These are phyloP conservation scores for Drosophila lutescens DNA, from an alignment of 2,888 invertebrate genomes.

Conservation along the genomic window DNA sequence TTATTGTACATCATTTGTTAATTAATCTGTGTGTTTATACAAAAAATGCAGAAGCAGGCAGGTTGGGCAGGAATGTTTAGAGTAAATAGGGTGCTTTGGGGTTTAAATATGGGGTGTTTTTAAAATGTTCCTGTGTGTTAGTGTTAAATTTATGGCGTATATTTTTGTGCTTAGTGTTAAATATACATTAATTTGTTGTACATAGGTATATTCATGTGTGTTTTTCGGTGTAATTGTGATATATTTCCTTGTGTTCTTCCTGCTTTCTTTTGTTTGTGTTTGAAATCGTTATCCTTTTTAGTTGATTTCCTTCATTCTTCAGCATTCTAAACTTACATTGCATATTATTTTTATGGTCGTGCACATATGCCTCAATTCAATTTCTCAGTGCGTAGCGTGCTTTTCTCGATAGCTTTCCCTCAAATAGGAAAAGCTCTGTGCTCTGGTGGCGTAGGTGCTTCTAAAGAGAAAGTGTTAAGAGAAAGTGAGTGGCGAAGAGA, in stretches of 20 bases:
- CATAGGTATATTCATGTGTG: neutral
- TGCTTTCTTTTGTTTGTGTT: slow-evolving; percentile 6
- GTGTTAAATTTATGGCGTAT: neutral
- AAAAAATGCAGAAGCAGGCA: slow-evolving; percentile 27
- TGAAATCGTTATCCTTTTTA: neutral
- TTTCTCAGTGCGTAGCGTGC: slow-evolving; percentile 62
- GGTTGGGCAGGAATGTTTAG: neutral
- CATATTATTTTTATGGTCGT: slow-evolving; percentile 47
- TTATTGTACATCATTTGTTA: too few species aligned
- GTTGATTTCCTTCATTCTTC: slow-evolving; percentile 9
- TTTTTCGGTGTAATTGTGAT: neutral
- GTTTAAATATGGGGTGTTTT: too few species aligned
- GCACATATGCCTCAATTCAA: too few species aligned
- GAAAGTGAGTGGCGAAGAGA: slow-evolving; percentile 21
- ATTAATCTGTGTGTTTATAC: neutral
- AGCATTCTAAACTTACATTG: slow-evolving; percentile 57
- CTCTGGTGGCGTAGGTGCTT: slow-evolving; percentile 63
- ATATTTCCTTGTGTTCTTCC: slow-evolving; percentile 4
- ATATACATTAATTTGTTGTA: neutral
- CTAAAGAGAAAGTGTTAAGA: slow-evolving; percentile 60
- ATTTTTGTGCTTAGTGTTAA: neutral
- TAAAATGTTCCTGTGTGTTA: neutral
- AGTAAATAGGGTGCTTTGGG: neutral
- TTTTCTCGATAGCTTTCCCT: slow-evolving; percentile 55
- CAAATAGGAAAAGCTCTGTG: slow-evolving; percentile 59